Evolutionary conservation across 2,888 invertebrate species (phyloP).

Genomic region (Omphaloscelis lunosa): DNA sequence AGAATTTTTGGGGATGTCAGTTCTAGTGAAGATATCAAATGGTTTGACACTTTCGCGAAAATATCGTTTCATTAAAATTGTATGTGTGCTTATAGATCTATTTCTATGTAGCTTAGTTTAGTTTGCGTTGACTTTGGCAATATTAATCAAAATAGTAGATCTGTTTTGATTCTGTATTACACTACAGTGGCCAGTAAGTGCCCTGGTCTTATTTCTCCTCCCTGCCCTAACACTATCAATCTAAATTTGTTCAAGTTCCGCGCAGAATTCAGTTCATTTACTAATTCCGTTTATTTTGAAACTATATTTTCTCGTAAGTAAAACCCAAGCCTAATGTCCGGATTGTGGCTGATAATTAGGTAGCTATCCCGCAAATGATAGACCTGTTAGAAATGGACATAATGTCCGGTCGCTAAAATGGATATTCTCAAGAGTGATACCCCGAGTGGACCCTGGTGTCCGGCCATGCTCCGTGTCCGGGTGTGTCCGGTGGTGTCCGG

Average conservation of each 20-base stretch:
- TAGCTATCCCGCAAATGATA: neutral
- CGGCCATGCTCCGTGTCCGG: conserved; percentile 4
- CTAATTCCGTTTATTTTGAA: neutral
- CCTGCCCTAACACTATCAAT: neutral
- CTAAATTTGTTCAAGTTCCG: neutral
- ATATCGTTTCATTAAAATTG: conserved; percentile 13
- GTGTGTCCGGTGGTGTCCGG: conserved; percentile 24
- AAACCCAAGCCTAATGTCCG: neutral
- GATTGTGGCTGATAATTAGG: neutral
- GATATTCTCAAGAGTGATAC: conserved; percentile 7
- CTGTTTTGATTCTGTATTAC: neutral
- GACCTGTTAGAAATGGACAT: neutral
- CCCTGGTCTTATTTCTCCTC: neutral
- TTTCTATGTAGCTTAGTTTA: neutral
- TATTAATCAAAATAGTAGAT: neutral
- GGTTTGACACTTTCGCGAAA: neutral
- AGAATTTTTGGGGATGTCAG: conserved; percentile 21
- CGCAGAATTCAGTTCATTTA: neutral
- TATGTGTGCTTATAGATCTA: neutral
- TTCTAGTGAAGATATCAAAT: conserved; percentile 17
- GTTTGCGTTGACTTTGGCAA: neutral
- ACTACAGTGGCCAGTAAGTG: neutral
- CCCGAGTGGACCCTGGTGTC: conserved; percentile 46
- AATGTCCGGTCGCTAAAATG: neutral
- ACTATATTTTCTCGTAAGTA: conserved; percentile 30